Evolutionary conservation across 1,140 invertebrate species (phyloP).

Genomic region (Orchesella cincta): DNA sequence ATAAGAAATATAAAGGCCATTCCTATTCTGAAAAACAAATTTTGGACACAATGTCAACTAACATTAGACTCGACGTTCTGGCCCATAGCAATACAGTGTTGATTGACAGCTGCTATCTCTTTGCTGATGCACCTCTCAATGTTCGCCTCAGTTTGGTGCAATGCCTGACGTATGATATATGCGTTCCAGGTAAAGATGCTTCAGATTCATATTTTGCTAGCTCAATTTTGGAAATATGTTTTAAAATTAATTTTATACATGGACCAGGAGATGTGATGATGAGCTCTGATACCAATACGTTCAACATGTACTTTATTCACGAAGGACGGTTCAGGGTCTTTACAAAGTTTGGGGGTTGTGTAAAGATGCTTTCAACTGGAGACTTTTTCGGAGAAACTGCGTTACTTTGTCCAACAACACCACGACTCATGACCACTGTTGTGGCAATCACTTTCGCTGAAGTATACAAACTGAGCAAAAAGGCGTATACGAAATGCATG

Average conservation of each 20-base stretch:
- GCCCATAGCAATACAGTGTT: neutral
- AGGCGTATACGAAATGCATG: neutral
- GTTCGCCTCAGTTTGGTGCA: neutral
- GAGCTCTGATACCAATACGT: neutral
- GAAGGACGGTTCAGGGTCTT: neutral
- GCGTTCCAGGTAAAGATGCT: too few relatives aligned
- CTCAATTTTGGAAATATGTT: too few relatives aligned
- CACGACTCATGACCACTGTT: neutral
- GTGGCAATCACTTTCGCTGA: neutral
- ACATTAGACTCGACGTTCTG: neutral
- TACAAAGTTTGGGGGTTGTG: neutral
- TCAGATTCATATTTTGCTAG: too few relatives aligned
- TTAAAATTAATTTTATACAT: too few relatives aligned
- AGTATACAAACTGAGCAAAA: neutral
- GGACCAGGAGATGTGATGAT: constrained; percentile 13
- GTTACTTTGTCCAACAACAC: neutral
- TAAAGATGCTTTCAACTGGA: neutral
- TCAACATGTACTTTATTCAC: neutral
- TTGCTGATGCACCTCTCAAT: neutral
- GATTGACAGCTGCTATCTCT: neutral
- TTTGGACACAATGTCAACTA: neutral
- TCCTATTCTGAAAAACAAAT: neutral
- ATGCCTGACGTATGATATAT: neutral
- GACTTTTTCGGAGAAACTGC: constrained; percentile 5
- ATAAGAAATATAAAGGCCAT: neutral